phyloP scores from a whole-genome alignment of 2,888 invertebrate genomes.

The Ferdinandea cuprea region DNA sequence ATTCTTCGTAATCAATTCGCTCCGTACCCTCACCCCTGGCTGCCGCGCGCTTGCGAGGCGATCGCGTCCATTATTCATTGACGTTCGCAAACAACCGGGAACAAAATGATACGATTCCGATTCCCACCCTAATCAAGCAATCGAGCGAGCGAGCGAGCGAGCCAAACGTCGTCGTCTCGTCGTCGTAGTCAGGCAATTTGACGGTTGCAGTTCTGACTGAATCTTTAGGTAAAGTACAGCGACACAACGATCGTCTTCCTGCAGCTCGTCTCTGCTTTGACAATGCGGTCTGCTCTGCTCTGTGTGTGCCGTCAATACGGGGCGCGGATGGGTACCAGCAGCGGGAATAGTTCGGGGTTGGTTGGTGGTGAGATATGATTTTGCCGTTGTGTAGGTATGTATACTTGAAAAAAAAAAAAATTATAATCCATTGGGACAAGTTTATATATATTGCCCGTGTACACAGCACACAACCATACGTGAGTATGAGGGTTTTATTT shows the following conservation, averaged over 20 bases:
- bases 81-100: slow-evolving; percentile 23
- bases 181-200: not conserved
- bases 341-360: slow-evolving; percentile 43
- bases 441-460: slow-evolving; percentile 59
- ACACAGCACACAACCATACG: slow-evolving; percentile 25
- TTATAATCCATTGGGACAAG: slow-evolving; percentile 69
- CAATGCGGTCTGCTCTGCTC: not conserved
- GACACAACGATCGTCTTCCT: not conserved
- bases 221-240: slow-evolving; percentile 4
- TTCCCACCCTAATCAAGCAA: slow-evolving; percentile 66
- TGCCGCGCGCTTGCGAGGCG: not conserved
- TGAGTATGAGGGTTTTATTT: slow-evolving; percentile 44
- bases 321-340: slow-evolving; percentile 2
- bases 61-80: slow-evolving; percentile 54
- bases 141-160: not conserved
- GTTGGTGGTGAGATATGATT: slow-evolving; percentile 71
- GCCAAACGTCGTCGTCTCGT: too few species aligned
- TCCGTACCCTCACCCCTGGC: slow-evolving; percentile 38
- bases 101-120: slow-evolving; percentile 23
- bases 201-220: slow-evolving; percentile 6
- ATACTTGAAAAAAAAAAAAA: not conserved
- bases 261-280: slow-evolving; percentile 1
- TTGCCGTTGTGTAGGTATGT: slow-evolving; percentile 30
- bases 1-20: slow-evolving; percentile 64
- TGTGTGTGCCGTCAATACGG: slow-evolving; percentile 4